Base-by-base conservation (phyloP, 2,888 invertebrate species). In the Tiphia femorata region DNA sequence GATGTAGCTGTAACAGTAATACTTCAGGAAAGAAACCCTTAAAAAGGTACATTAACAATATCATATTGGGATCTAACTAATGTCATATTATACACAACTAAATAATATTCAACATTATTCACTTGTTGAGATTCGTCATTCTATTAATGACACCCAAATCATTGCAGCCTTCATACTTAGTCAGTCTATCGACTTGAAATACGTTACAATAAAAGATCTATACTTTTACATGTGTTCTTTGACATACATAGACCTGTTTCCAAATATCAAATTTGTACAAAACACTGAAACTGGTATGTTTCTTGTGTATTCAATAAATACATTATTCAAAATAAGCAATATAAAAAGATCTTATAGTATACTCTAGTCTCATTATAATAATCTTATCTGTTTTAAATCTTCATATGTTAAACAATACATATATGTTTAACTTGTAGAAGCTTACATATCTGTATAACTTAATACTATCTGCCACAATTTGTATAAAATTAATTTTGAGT, bases 221-320 rank as follows among this genome's bases (percentile, higher is more conserved):
- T 40, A 52, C 21, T 25, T 33, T 23, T 23, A 33, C 46, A 19
- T 30, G 29, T 8, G 40, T 29, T 16, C 30, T 38, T 33, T 49
- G 20, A 35, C 42, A 49, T 8, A 42, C 41, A 37, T 42, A 35
- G 12, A 38, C 29, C 23, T 64, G 57, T 56, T 33, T 38, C 53
- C 56, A 42, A 48, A 50, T 44, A 57, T 67, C 62, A 61, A 54
- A 65, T 70, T 70, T 70, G 68, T 70, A 70, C 70, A 70, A 63
- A 63, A 49, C 40, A 50, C 37, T 64, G 51, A 61, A 33, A 49
- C 43, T 44, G 48, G 20, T 41, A 17, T 59, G 51, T 25, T 48
- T 43, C 20, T 37, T 40, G 35, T 37, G 55, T 50, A 44, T 60
- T 70, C 57, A 70, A 70, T 70, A 70, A 70, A 70, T 70, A 70